Percentiles rank a stretch among this genome's conserved stretches.
phyloP scores from a whole-genome alignment of 2,113 vertebrate genomes.

The Colistium nudipinnis region DNA sequence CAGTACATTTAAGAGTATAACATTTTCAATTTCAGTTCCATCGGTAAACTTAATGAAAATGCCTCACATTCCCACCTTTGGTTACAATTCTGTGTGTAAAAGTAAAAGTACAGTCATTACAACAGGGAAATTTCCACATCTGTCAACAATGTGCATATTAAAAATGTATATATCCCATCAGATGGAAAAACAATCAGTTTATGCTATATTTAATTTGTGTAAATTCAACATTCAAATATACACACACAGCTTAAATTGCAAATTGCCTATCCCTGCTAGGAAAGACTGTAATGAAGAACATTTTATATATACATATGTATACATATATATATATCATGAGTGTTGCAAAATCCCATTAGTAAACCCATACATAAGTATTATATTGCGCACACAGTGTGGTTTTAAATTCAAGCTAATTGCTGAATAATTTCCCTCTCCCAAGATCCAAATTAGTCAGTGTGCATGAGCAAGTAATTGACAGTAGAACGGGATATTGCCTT shows the following conservation, averaged over 20 bases:
- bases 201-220: not conserved
- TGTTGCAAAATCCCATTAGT: constrained; percentile 44
- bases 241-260: not conserved
- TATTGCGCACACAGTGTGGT: constrained; percentile 25
- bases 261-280: constrained; percentile 1
- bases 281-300: not conserved
- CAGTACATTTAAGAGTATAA: not conserved
- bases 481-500: constrained; percentile 50
- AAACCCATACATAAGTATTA: constrained; percentile 28
- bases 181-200: not conserved
- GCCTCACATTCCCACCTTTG: not conserved
- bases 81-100: not conserved
- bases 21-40: constrained; percentile 2
- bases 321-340: constrained; percentile 16
- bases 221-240: constrained; percentile 12
- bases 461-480: constrained; percentile 68
- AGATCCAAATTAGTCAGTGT: constrained; percentile 54
- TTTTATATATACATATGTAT: too few relatives aligned
- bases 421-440: constrained; percentile 40
- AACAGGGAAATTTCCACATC: not conserved
- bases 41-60: not conserved
- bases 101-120: not conserved
- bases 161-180: not conserved
- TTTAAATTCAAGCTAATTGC: constrained; percentile 53
- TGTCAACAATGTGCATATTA: constrained; percentile 4